phyloP scores from a whole-genome alignment of 1,140 invertebrate genomes.

The Cotesia vestalis region DNA sequence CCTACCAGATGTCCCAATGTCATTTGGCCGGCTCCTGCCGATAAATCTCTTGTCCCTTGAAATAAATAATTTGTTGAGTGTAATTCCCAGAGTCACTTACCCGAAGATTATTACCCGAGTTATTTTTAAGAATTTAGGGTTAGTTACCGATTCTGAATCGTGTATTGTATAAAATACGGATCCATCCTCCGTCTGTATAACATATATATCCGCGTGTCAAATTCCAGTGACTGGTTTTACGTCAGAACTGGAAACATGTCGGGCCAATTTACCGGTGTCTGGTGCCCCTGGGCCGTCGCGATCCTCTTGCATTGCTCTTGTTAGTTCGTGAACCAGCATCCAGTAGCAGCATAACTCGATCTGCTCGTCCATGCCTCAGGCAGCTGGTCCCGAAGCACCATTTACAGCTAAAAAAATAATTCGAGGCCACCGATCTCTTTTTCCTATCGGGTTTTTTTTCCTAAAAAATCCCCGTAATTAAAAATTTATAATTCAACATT shows the following conservation, averaged over 20 bases:
- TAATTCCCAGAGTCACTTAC: no score
- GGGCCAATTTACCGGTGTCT: conserved; percentile 54
- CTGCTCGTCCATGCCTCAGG: not conserved
- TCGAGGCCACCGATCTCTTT: conserved; percentile 1
- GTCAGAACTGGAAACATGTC: conserved; percentile 52
- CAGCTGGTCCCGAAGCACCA: not conserved
- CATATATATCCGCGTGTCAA: conserved; percentile 36
- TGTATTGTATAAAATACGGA: no score
- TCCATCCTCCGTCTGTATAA: no score
- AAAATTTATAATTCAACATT: not conserved
- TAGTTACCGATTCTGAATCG: no score
- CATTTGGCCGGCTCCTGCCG: no score
- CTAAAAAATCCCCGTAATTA: no score
- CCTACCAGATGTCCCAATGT: no score
- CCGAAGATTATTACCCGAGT: no score
- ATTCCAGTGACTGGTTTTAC: conserved; percentile 54
- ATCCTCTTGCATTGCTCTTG: conserved; percentile 2
- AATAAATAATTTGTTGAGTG: no score
- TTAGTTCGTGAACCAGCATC: conserved; percentile 4
- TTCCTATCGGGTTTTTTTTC: not conserved
- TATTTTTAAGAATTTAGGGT: no score
- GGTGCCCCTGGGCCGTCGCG: conserved; percentile 44
- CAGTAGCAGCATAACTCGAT: conserved; percentile 1
- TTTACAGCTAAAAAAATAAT: conserved; percentile 7
- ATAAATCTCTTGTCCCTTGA: no score